Base-by-base conservation (phyloP, 2,113 vertebrate genomes). In the Gnathonemus echidnorhynchus region DNA sequence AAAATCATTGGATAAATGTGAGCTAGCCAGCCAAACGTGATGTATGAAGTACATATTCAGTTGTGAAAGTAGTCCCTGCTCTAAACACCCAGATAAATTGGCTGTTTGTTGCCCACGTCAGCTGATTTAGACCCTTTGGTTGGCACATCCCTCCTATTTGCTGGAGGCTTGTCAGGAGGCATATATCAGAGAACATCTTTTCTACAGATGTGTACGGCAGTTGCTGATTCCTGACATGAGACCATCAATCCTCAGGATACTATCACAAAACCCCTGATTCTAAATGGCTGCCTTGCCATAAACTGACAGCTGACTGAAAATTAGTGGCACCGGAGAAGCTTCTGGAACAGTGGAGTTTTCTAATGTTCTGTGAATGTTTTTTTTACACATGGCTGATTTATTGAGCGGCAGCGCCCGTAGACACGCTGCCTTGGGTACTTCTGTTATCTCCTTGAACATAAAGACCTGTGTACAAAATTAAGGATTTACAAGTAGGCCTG, bases 241-340 rank as follows among this genome's bases (percentile, higher is more conserved):
- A 42, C 35, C 74, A 80, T 80, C 35, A 80, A 80, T 80, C 74
- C 74, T 42, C 31, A 6, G 35, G 74, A 19, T 80, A 42, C 74
- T 39, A 80, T 80, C 74, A 42, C 74, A 80, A 77, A 39, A 85
- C 83, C 48, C 45, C 83, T 19, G 35, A 85, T 85, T 85, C 42
- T 46, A 85, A 85, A 85, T 85, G 17, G 45, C 7, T 10, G 19
- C 19, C 83, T 85, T 48, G 45, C 83, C 15, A 9, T 85, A 85
- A 48, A 85, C 45, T 80, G 74, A 85, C 83, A 85, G 83, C 45
- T 85, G 39, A 21, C 74, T 80, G 45, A 85, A 85, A 85, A 48
- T 48, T n/a, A 48, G 83, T 48, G 19, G 21, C 21, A 10, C 39
- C 19, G 45, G 45, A 46, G 83, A 48, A 21, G 83, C 21, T 85